Evolutionary conservation across 2,888 invertebrate genomes (phyloP), one percentile per base, ranked within the genome.

Genomic region (Andrena dorsata): DNA sequence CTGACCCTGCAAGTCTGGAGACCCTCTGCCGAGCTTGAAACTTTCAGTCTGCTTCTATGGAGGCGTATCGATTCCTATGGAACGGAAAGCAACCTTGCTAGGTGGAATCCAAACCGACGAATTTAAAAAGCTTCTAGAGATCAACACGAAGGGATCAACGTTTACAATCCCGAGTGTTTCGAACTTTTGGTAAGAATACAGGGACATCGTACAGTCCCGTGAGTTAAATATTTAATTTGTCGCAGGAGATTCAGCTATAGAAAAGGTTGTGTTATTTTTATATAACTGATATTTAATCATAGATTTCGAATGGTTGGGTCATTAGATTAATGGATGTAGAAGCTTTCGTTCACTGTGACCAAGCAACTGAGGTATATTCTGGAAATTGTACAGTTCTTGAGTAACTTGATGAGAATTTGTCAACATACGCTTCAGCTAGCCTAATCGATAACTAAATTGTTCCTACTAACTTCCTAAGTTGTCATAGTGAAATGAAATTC

Each of bases 21-120:
- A 74, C 10, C 35, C 1, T 63, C 35, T 16, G 6, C 23, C 23
- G 4, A 23, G 56, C 56, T 56, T 13, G 23, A 56, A 56, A 20
- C 20, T 26, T 23, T 56, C 23, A 6, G 5, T 20, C 20, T 13
- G 32, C 35, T 35, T 41, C 35, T 16, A 60, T 16, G 51, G 23
- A 28, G n/a, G 30, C 51, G 58, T 74, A 74, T 74, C 75, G 77
- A 74, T 74, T 77, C 35, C 10, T 32, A 10, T n/a, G 23, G 26
- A 32, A 47, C 73, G 74, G 47, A 64, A 73, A 73, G 64, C 64
- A 76, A 76, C 63, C 41, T 47, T 47, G 76, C 28, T n/a, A n/a
- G 71, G 64, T 58, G 58, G 76, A 76, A 53, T 58, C 64, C 60
- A 64, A 32, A 64, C 23, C 63, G 47, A 20, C 56, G 20, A 56